Evolutionary conservation across 2,113 vertebrate species (phyloP).

Genomic region (Nyctibius bracteatus): DNA sequence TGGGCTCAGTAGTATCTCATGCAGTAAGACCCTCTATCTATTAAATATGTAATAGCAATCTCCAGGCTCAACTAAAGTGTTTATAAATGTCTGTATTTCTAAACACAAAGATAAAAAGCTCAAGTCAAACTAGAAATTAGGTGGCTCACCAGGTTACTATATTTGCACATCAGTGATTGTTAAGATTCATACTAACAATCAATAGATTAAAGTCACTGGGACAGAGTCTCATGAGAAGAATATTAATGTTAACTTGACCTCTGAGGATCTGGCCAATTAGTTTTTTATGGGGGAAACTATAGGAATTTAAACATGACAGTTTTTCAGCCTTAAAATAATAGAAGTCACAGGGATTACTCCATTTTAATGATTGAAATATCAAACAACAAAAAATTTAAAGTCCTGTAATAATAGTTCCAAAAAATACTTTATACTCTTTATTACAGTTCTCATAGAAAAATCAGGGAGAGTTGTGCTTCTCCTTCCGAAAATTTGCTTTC

Average conservation of each 20-base stretch:
- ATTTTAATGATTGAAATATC: not conserved
- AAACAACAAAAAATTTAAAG: not conserved
- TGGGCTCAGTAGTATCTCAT: not conserved
- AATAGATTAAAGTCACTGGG: not conserved
- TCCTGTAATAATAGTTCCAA: not conserved
- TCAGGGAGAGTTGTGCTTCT: not conserved
- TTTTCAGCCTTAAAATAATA: not conserved
- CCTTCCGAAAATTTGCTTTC: not conserved
- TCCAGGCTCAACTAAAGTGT: not conserved
- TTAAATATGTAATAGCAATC: not conserved
- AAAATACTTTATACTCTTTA: not conserved
- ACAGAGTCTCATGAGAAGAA: not conserved
- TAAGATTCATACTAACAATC: not conserved
- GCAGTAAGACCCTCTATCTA: not conserved
- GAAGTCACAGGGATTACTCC: not conserved
- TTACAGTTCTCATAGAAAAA: not conserved
- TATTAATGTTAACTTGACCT: not conserved
- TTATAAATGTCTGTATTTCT: not conserved
- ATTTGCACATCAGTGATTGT: not conserved
- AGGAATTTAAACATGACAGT: not conserved
- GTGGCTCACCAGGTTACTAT: not conserved
- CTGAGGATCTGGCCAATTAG: not conserved
- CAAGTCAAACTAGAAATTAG: not conserved
- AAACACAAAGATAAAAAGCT: not conserved
- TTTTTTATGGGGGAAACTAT: not conserved